Evolutionary conservation across 2,888 invertebrate genomes (phyloP).

Genomic region (Agelastica alni): DNA sequence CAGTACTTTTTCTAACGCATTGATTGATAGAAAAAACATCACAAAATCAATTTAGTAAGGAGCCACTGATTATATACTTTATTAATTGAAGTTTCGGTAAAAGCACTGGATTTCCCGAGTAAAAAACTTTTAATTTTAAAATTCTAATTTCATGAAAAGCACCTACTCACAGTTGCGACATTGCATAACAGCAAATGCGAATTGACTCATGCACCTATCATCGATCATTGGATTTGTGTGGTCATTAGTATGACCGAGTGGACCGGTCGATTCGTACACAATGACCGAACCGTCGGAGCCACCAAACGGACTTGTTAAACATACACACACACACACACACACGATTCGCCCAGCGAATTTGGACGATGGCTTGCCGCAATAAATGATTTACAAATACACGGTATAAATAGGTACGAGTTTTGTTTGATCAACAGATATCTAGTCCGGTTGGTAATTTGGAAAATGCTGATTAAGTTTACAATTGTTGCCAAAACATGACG

Average conservation of each 20-base stretch:
- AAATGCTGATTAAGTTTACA: background rate
- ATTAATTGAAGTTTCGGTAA: too few species aligned
- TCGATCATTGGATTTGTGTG: slow-evolving; percentile 17
- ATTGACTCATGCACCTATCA: slow-evolving; percentile 15
- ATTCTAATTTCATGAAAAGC: slow-evolving; percentile 1
- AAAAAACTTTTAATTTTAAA: too few species aligned
- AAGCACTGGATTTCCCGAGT: too few species aligned
- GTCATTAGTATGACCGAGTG: slow-evolving; percentile 17
- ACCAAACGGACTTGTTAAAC: slow-evolving; percentile 24
- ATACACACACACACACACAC: slow-evolving; percentile 22
- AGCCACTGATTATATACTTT: too few species aligned
- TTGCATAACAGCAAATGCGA: slow-evolving; percentile 9
- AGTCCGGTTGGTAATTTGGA: background rate
- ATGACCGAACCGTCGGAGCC: slow-evolving; percentile 17
- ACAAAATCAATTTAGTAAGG: too few species aligned
- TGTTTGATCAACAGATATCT: background rate
- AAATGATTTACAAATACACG: slow-evolving; percentile 3
- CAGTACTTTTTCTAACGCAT: too few species aligned
- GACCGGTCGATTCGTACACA: slow-evolving; percentile 8
- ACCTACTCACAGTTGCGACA: slow-evolving; percentile 5
- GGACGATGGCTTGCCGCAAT: background rate
- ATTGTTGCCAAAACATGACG: too few species aligned
- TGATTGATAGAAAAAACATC: too few species aligned
- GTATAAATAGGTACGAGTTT: background rate
- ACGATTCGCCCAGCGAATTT: slow-evolving; percentile 2